These are phyloP conservation scores for Seriola aureovittata DNA, from an alignment of 2,113 vertebrate species.

Conservation along the genomic window DNA sequence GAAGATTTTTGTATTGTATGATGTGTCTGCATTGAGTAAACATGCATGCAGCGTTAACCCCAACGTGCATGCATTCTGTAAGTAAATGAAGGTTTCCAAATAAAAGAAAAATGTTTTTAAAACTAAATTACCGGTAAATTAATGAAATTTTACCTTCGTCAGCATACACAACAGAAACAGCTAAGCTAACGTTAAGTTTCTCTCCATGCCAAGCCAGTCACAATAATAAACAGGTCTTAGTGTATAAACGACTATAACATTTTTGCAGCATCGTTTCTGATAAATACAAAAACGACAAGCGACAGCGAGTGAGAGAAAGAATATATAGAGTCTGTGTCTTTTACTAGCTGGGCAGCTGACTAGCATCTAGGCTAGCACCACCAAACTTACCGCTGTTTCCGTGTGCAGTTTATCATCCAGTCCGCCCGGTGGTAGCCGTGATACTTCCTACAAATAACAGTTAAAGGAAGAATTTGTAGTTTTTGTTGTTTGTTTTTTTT, in stretches of 20 bases:
- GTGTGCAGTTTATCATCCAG: not conserved
- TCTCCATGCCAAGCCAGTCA: not conserved
- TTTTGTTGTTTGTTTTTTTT: not conserved
- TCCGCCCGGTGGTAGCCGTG: not conserved
- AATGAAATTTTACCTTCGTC: conserved; percentile 31
- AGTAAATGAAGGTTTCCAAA: not conserved
- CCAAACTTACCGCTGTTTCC: conserved; percentile 39
- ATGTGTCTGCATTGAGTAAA: not conserved
- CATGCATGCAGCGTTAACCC: not conserved
- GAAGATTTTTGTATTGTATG: not conserved
- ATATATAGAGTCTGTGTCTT: not conserved
- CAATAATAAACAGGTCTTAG: not conserved
- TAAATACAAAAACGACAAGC: not conserved
- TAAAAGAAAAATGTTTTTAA: not conserved
- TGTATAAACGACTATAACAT: not conserved
- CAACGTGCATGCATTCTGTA: not conserved
- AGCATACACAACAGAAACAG: not conserved
- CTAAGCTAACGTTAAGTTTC: not conserved
- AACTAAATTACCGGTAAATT: not conserved
- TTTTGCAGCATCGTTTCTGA: not conserved
- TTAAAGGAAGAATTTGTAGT: not conserved
- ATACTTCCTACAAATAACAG: not conserved
- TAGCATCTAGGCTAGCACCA: conserved; percentile 24
- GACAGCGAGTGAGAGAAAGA: not conserved
- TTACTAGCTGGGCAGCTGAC: conserved; percentile 5